Evolutionary conservation across 2,888 invertebrate genomes (phyloP).

Genomic region (Aromia moschata): DNA sequence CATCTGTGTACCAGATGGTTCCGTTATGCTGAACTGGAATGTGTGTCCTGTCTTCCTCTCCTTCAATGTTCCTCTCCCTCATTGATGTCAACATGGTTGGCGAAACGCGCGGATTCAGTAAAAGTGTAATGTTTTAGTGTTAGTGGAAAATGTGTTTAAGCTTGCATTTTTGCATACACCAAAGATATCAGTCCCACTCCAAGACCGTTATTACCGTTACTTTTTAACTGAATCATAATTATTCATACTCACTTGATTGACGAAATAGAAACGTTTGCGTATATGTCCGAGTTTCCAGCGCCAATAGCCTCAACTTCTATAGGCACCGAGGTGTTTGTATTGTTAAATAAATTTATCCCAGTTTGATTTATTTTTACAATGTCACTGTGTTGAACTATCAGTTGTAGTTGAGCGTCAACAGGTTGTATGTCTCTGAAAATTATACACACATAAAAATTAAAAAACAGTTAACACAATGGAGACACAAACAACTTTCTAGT

Average conservation of each 20-base stretch:
- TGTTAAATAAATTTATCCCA: slow-evolving; percentile 54
- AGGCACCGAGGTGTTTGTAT: slow-evolving; percentile 46
- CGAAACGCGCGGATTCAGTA: too few relatives aligned
- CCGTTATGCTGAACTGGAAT: too few relatives aligned
- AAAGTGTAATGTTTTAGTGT: too few relatives aligned
- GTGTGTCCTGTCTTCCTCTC: too few relatives aligned
- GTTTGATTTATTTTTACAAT: slow-evolving; percentile 69
- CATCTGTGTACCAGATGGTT: too few relatives aligned
- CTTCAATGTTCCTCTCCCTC: too few relatives aligned
- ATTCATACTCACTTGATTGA: slow-evolving; percentile 55
- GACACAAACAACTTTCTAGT: too few relatives aligned
- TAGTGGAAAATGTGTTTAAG: too few relatives aligned
- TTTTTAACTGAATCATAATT: neutral
- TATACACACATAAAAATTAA: slow-evolving; percentile 12
- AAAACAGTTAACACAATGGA: slow-evolving; percentile 11
- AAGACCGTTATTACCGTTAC: too few relatives aligned
- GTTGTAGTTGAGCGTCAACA: slow-evolving; percentile 63
- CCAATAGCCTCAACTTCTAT: slow-evolving; percentile 70
- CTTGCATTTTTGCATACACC: too few relatives aligned
- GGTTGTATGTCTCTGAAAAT: slow-evolving; percentile 62
- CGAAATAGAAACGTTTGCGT: slow-evolving; percentile 67
- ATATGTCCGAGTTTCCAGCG: slow-evolving; percentile 75
- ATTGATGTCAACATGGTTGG: too few relatives aligned
- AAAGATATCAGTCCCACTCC: too few relatives aligned
- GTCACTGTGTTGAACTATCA: slow-evolving; percentile 72